Base-by-base conservation (phyloP, 2,113 vertebrate species). In the Microtus montanus region DNA sequence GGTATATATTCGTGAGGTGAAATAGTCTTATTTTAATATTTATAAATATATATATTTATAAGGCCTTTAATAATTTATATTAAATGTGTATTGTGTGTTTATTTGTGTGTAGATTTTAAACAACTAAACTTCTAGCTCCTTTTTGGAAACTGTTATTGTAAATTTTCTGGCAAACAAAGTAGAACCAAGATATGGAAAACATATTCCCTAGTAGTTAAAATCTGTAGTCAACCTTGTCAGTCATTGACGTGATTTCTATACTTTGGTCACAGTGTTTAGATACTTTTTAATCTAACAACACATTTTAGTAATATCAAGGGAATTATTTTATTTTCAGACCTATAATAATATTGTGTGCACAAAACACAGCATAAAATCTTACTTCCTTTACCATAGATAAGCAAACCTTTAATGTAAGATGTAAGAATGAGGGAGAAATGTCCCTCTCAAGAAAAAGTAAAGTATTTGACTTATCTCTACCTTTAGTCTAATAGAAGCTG, bases 71-170 rank as follows among this genome's bases (percentile, higher is more conserved):
- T 30, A 64, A 64, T 92, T 74, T 68, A 33, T 94, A 70, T 47
- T 90, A 26, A 22, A 52, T 70, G 7, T 49, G 15, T 66, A 19
- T 83, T 47, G 17, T 84, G 24, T 84, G n/a, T 61, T 66, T 71
- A 66, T 73, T 63, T 38, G 2, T 80, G 26, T 47, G 9, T 54
- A 2, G 17, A 26, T 92, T 92, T 93, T 90, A 87, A 30, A 20
- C 84, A 89, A 90, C 7, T 94, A 83, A 77, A 41, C 1, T 71
- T 89, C 66, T 38, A 82, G 13, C 49, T 17, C 26, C 2, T 12
- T 52, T 88, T 91, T 52, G 71, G 86, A 92, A 80, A 89, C 4
- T 89, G 28, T 71, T 64, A 84, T 80, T 73, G 68, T 14, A 77
- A 79, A 3, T 52, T 47, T 79, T 79, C 66, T 24, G 49, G 11